Conservation (phyloP, 1,140 invertebrate genomes). For the Dendroctonus valens region DNA sequence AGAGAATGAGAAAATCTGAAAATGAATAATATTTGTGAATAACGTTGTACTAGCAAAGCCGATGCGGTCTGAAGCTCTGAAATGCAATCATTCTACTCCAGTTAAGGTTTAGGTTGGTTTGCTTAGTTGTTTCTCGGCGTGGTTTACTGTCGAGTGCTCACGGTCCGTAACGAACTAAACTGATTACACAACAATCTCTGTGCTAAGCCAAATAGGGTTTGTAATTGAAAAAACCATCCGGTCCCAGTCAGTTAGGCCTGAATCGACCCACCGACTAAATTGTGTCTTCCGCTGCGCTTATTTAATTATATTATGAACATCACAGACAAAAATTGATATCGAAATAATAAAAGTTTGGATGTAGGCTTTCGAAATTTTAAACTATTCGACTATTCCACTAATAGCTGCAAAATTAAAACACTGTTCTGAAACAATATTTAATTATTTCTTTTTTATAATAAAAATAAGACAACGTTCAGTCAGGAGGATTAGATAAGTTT, state of each 20-base stretch:
- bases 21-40: slow-evolving; percentile 47
- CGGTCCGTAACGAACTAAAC: slow-evolving; percentile 51
- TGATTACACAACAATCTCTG: slow-evolving; percentile 53
- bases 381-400: no score
- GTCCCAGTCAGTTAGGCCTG: slow-evolving; percentile 12
- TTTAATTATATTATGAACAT: background rate
- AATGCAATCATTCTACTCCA: slow-evolving; percentile 53
- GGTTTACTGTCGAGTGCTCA: slow-evolving; percentile 51
- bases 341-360: no score
- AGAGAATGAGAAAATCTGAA: slow-evolving; percentile 29
- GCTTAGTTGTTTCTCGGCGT: slow-evolving; percentile 51
- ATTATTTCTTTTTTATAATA: no score
- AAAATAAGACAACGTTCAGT: no score
- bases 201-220: slow-evolving; percentile 54
- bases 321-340: no score
- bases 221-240: slow-evolving; percentile 52
- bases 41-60: slow-evolving; percentile 41
- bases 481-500: no score
- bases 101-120: slow-evolving; percentile 53
- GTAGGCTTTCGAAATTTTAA: no score
- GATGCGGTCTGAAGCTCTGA: slow-evolving; percentile 39
- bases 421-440: no score
- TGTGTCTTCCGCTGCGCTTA: slow-evolving; percentile 21
- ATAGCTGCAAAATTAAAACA: no score
- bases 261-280: slow-evolving; percentile 20